Conservation (phyloP, 2,888 invertebrate species). For the Dioctria linearis region DNA sequence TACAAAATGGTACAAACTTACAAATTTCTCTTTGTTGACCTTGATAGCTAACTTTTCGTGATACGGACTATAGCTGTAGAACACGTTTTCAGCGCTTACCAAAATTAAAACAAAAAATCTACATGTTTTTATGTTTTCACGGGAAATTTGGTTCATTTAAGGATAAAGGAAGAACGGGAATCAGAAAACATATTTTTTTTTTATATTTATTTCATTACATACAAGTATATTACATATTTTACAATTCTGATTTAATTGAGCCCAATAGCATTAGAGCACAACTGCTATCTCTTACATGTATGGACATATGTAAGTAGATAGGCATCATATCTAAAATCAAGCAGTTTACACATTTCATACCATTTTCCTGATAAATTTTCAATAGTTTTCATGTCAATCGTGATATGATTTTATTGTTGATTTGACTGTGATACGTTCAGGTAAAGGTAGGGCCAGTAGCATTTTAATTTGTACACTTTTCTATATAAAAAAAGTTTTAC, state of each 20-base stretch:
- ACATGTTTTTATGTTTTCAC: not conserved
- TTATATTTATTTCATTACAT: conserved; percentile 1
- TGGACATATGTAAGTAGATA: not conserved
- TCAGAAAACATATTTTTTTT: not conserved
- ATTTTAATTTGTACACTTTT: not conserved
- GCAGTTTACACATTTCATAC: not conserved
- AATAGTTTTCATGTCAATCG: not conserved
- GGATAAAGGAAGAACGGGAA: not conserved
- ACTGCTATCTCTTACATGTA: not conserved
- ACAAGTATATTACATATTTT: conserved; percentile 18
- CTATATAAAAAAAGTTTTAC: not conserved
- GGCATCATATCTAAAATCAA: not conserved
- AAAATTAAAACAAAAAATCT: not conserved
- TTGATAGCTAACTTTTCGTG: too few species aligned
- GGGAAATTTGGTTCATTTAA: not conserved
- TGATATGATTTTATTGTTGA: conserved; percentile 28
- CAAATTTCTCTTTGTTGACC: too few species aligned
- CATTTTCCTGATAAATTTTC: conserved; percentile 1
- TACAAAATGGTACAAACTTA: too few species aligned
- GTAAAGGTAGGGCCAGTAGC: not conserved
- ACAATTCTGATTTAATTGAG: conserved; percentile 20
- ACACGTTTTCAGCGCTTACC: not conserved
- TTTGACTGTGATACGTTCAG: not conserved
- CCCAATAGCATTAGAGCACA: conserved; percentile 5
- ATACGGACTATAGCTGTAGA: not conserved